Conservation (phyloP, 2,113 vertebrate species). For the Plotosus lineatus region DNA sequence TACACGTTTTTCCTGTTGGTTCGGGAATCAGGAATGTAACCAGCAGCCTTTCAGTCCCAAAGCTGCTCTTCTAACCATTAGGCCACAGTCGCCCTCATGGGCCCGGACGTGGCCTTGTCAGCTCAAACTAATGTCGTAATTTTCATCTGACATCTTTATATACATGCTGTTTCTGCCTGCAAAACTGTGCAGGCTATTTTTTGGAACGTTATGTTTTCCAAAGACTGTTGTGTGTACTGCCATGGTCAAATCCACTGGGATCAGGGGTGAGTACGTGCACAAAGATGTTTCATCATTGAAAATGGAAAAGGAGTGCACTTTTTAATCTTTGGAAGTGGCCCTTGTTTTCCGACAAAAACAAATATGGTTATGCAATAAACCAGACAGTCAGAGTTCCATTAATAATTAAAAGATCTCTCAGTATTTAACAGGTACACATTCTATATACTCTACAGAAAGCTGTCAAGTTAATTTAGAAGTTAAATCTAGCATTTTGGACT, state of each 20-base stretch:
- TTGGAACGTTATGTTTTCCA: background rate
- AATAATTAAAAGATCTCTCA: slow-evolving; percentile 37
- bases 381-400: background rate
- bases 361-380: slow-evolving; percentile 31
- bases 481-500: too few species aligned
- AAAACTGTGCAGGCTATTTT: background rate
- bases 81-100: too few species aligned
- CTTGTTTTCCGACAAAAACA: slow-evolving; percentile 28
- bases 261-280: background rate
- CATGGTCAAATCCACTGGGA: background rate
- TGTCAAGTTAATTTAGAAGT: too few species aligned
- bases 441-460: too few species aligned
- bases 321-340: slow-evolving; percentile 7
- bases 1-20: too few species aligned
- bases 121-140: background rate
- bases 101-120: too few species aligned
- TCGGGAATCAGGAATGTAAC: too few species aligned
- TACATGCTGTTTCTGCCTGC: background rate
- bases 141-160: background rate
- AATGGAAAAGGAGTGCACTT: background rate
- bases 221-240: background rate
- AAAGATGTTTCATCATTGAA: background rate
- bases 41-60: too few species aligned
- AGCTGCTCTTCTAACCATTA: too few species aligned
- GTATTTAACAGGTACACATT: slow-evolving; percentile 15